Evolutionary conservation across 2,888 invertebrate genomes (phyloP), one percentile per base, ranked within the genome.

Genomic region (Drosophila lutescens): DNA sequence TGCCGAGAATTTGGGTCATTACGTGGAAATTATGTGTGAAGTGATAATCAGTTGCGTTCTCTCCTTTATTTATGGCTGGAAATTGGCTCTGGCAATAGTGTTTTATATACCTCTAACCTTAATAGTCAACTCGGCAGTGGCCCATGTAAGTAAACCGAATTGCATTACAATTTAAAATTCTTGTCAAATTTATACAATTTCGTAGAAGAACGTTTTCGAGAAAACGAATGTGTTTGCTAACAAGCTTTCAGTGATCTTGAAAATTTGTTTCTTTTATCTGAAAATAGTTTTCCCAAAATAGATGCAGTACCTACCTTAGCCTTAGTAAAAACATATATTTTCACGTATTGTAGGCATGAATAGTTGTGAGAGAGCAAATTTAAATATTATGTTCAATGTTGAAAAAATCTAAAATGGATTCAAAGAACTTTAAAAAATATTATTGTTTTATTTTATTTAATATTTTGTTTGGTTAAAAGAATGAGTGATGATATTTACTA

Each of bases 11-110:
- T 93, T 96, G 17, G 95, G 96, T 0, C 95, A 96, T 89, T 94
- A 96, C 81, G 91, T 95, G 0, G 95, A 95, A 88, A 74, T 96
- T 74, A 92, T 95, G 74, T 93, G 95, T 2, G 81, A 87, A 40
- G 79, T 86, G n/a, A 4, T 80, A 4, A 74, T 90, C 4, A 80
- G 85, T n/a, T 76, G 91, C 0, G 61, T 78, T 4, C 94, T 96
- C 49, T 96, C 97, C 0, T 95, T 97, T 86, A 90, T 93, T 0
- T 95, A 96, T 86, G 97, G 97, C 54, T 97, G 97, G 97, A 95
- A 97, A 89, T 92, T 98, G 60, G 96, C 97, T 0, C 92, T 97
- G 32, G 95, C 97, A 44, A 95, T 97, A 60, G 91, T 97, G 67
- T 94, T 95, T 15, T 95, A 96, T 63, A 94, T 96, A 12, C 97